Conservation (phyloP, 1,140 invertebrate species). For the Phymorhynchus buccinoides region DNA sequence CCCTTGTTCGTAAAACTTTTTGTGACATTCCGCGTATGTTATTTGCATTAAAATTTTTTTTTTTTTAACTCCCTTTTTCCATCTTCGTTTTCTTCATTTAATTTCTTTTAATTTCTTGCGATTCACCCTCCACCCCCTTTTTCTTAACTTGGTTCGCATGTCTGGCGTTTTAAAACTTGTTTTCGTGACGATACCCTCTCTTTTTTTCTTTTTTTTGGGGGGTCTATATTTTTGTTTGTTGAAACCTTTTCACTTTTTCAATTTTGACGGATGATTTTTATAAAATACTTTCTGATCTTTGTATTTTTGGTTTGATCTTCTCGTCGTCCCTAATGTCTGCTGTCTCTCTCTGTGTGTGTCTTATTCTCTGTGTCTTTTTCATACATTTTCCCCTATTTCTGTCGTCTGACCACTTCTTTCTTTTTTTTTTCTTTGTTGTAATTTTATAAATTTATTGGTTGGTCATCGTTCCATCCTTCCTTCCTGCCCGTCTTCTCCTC, state of each 20-base stretch:
- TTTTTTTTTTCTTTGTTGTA: background rate
- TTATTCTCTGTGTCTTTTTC: background rate
- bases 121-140: background rate
- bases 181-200: background rate
- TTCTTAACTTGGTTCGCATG: background rate
- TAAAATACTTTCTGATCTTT: background rate
- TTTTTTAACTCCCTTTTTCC: background rate
- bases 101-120: background rate
- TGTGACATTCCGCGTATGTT: too few species aligned
- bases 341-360: background rate
- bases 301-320: background rate
- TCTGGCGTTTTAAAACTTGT: background rate
- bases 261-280: background rate
- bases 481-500: background rate
- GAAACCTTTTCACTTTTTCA: background rate
- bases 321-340: background rate
- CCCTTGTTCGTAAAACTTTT: too few species aligned
- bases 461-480: constrained; percentile 14
- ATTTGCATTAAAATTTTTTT: too few species aligned
- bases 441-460: constrained; percentile 4
- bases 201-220: background rate
- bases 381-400: background rate
- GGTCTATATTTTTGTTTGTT: background rate
- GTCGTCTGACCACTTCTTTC: background rate
- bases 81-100: background rate